Conservation (phyloP, 2,797 vertebrate genomes). For the Naso thynnoides region DNA sequence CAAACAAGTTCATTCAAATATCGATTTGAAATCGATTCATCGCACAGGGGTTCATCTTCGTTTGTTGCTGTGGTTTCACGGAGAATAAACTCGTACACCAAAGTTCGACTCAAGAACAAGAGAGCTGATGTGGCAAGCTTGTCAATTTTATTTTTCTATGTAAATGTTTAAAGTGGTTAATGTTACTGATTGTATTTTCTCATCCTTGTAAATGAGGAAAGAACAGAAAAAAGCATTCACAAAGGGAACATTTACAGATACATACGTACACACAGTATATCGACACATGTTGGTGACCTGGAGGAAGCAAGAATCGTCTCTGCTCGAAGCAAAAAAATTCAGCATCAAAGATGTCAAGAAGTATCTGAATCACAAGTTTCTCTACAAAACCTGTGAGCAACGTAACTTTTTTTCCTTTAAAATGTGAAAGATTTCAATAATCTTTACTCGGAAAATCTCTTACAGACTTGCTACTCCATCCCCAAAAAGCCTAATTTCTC, state of each 20-base stretch:
- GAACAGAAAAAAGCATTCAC: slow-evolving; percentile 74
- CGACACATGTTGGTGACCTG: slow-evolving; percentile 29
- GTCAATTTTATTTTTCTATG: slow-evolving; percentile 72
- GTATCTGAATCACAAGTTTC: not conserved
- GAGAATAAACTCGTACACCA: too few relatives aligned
- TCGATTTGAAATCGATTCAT: too few relatives aligned
- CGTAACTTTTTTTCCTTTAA: slow-evolving; percentile 2
- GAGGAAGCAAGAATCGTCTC: slow-evolving; percentile 12
- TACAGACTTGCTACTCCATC: too few relatives aligned
- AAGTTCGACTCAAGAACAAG: slow-evolving; percentile 9
- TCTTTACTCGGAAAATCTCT: slow-evolving; percentile 1
- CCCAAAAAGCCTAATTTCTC: slow-evolving; percentile 1
- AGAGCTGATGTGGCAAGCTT: slow-evolving; percentile 51
- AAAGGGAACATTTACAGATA: slow-evolving; percentile 73
- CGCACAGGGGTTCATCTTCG: too few relatives aligned
- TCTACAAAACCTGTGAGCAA: not conserved
- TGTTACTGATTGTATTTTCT: slow-evolving; percentile 73
- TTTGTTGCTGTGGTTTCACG: too few relatives aligned
- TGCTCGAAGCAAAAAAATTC: slow-evolving; percentile 14
- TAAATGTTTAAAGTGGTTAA: slow-evolving; percentile 43
- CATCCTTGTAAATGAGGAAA: slow-evolving; percentile 59
- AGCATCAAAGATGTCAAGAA: slow-evolving; percentile 32
- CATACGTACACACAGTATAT: slow-evolving; percentile 58
- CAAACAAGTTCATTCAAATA: too few relatives aligned
- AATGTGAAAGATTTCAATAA: slow-evolving; percentile 17